These are phyloP conservation scores for Xanthia togata DNA, from an alignment of 2,888 invertebrate genomes.

Conservation along the genomic window DNA sequence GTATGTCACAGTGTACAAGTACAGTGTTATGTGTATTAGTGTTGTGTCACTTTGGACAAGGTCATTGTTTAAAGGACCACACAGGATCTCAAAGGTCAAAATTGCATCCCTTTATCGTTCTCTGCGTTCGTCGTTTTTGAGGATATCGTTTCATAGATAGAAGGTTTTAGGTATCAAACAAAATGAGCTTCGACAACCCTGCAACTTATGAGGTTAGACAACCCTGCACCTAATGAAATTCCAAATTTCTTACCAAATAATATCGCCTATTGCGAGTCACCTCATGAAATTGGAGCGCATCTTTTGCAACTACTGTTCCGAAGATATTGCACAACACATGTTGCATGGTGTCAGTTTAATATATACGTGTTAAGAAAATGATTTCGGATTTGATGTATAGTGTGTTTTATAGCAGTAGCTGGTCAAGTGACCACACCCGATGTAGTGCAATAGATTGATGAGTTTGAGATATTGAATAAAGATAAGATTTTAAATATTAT, in stretches of 20 bases:
- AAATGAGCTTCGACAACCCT: not conserved
- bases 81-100: not conserved
- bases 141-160: not conserved
- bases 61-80: not conserved
- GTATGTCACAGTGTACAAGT: no score
- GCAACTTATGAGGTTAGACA: not conserved
- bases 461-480: not conserved
- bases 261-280: slow-evolving; percentile 44
- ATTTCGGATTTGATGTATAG: slow-evolving; percentile 44
- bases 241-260: slow-evolving; percentile 50
- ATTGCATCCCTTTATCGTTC: not conserved
- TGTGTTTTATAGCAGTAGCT: slow-evolving; percentile 36
- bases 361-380: slow-evolving; percentile 29
- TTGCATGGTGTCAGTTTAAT: slow-evolving; percentile 38
- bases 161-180: not conserved
- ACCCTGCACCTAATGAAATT: slow-evolving; percentile 32
- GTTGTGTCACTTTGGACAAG: not conserved
- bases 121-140: not conserved
- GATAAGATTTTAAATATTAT: not conserved
- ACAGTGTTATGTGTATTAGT: no score
- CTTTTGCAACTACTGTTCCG: slow-evolving; percentile 61
- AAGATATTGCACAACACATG: slow-evolving; percentile 38
- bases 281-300: slow-evolving; percentile 60
- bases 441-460: slow-evolving; percentile 16
- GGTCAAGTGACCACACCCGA: slow-evolving; percentile 18